Percentiles rank a stretch among this genome's conserved stretches.
Evolutionary conservation across 2,797 vertebrate genomes (phyloP).

Genomic region (Lepidocolaptes lacrymiger): DNA sequence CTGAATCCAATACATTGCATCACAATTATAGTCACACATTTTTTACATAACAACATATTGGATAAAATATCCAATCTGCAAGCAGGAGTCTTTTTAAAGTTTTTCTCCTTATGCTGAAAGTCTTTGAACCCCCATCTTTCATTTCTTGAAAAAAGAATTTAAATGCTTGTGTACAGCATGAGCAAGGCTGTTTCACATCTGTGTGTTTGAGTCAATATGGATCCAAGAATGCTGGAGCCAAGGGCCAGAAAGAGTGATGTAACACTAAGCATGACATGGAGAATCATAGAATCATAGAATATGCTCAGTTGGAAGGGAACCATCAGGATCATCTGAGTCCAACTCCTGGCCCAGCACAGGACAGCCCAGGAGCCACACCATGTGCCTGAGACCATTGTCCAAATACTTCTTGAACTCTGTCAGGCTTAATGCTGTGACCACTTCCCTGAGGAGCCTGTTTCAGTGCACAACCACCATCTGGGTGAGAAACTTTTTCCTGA

Average conservation of each 20-base stretch:
- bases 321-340: no score
- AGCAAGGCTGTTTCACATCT: background rate
- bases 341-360: background rate
- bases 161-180: background rate
- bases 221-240: background rate
- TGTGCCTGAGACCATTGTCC: background rate
- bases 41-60: background rate
- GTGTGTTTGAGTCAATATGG: background rate
- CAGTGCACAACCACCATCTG: accelerated
- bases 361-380: background rate
- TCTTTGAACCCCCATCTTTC: background rate
- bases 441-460: background rate
- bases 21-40: background rate
- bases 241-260: background rate
- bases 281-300: background rate
- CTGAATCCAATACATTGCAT: background rate
- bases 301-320: background rate
- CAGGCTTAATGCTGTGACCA: background rate
- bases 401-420: background rate
- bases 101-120: background rate
- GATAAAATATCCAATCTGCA: background rate
- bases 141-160: background rate
- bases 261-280: background rate
- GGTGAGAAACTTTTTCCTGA: background rate
- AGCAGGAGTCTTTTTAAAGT: background rate